A percentile compares a stretch with the other conserved stretches of the same genome.
Evolutionary conservation across 2,113 vertebrate genomes (phyloP).

Genomic region (Centropus bengalensis): DNA sequence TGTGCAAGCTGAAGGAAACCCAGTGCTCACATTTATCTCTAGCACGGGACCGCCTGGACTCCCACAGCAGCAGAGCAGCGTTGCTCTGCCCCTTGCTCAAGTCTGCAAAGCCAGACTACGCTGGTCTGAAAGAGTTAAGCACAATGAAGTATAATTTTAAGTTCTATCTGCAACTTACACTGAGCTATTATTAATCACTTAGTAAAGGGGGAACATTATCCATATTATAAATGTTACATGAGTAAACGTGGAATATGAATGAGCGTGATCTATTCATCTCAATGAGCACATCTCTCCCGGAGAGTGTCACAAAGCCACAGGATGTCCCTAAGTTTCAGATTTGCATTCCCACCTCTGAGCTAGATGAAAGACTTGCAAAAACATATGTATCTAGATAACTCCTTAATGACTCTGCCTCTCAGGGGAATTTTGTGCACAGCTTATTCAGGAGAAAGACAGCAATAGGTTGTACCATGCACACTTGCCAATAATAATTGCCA

Average conservation of each 20-base stretch:
- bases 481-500: constrained; percentile 1
- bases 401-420: constrained; percentile 48
- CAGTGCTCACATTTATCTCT: neutral
- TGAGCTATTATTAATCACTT: constrained; percentile 10
- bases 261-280: constrained; percentile 44
- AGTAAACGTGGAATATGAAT: constrained; percentile 48
- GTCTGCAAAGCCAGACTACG: neutral
- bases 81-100: neutral
- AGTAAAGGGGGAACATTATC: constrained; percentile 29
- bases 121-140: neutral
- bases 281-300: constrained; percentile 28
- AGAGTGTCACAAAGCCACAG: constrained; percentile 33
- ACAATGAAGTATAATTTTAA: neutral
- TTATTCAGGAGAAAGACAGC: constrained; percentile 35
- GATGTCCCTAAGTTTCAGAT: constrained; percentile 36
- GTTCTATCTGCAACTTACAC: neutral
- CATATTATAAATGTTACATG: constrained; percentile 39
- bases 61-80: neutral
- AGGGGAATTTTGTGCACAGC: constrained; percentile 12
- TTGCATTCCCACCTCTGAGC: constrained; percentile 51
- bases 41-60: neutral
- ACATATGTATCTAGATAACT: constrained; percentile 17
- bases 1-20: neutral
- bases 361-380: constrained; percentile 59
- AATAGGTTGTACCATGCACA: neutral